Conservation (phyloP, 2,113 vertebrate genomes). For the Anas platyrhynchos region DNA sequence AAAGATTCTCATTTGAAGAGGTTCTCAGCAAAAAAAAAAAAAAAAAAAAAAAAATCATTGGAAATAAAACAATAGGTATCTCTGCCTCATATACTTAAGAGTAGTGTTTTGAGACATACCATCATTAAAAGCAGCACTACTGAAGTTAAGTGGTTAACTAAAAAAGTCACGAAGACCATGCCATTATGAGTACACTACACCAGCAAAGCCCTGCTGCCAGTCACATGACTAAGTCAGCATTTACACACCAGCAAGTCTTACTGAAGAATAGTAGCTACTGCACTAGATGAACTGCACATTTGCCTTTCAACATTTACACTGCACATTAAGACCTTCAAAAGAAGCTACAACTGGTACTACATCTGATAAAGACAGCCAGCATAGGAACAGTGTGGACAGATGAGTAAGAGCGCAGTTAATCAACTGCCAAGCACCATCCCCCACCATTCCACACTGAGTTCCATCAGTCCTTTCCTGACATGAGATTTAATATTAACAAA, state of each 20-base stretch:
- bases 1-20: not conserved
- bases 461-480: not conserved
- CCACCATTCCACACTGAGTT: not conserved
- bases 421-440: not conserved
- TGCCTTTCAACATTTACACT: not conserved
- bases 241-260: not conserved
- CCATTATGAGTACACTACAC: not conserved
- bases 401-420: not conserved
- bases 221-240: not conserved
- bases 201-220: not conserved
- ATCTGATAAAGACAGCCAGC: not conserved
- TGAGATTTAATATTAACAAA: slow-evolving; percentile 48
- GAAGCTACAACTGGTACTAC: not conserved
- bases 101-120: not conserved
- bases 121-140: not conserved
- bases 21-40: not conserved
- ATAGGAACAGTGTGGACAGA: not conserved
- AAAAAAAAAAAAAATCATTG: not conserved
- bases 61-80: not conserved
- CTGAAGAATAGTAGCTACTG: not conserved
- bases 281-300: not conserved
- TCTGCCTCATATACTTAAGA: not conserved
- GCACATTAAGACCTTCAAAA: not conserved
- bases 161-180: not conserved
- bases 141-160: not conserved